A percentile compares a stretch with the other conserved stretches of the same genome.
Evolutionary conservation across 2,113 vertebrate species (phyloP).

Genomic region (Pteruthius melanotis): DNA sequence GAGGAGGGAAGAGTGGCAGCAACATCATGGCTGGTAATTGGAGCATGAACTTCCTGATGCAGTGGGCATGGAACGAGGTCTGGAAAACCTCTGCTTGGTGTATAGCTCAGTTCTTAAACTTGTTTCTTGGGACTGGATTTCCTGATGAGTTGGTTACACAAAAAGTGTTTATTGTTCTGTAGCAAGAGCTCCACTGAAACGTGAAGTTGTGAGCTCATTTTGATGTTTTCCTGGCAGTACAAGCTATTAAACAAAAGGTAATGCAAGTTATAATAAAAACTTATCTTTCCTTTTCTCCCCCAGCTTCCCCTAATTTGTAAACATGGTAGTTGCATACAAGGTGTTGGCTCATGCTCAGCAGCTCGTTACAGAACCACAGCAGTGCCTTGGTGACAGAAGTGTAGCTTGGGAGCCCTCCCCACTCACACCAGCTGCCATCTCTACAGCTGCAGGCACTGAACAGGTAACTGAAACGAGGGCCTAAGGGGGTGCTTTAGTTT

Average conservation of each 20-base stretch:
- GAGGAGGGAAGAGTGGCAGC: background rate
- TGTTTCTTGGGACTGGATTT: background rate
- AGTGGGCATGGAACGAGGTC: fast-evolving
- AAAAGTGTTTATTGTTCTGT: background rate
- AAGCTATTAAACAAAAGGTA: background rate
- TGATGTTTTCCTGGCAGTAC: background rate
- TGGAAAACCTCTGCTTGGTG: background rate
- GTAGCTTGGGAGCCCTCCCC: background rate
- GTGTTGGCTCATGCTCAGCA: background rate
- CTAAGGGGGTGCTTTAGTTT: background rate
- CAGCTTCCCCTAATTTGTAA: background rate
- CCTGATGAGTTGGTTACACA: background rate
- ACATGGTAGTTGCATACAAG: fast-evolving
- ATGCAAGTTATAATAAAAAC: background rate
- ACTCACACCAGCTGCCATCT: fast-evolving
- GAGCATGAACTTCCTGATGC: background rate
- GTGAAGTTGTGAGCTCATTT: background rate
- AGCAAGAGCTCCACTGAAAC: background rate
- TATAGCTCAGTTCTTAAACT: background rate
- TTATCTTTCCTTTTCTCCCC: background rate
- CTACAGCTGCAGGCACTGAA: background rate
- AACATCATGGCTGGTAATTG: fast-evolving
- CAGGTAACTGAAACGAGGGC: background rate
- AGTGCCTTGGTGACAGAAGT: background rate
- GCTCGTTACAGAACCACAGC: background rate